A percentile compares a stretch with the other conserved stretches of the same genome.
Evolutionary conservation across 2,888 invertebrate genomes (phyloP).

Genomic region (Ichneumoninae sp.): DNA sequence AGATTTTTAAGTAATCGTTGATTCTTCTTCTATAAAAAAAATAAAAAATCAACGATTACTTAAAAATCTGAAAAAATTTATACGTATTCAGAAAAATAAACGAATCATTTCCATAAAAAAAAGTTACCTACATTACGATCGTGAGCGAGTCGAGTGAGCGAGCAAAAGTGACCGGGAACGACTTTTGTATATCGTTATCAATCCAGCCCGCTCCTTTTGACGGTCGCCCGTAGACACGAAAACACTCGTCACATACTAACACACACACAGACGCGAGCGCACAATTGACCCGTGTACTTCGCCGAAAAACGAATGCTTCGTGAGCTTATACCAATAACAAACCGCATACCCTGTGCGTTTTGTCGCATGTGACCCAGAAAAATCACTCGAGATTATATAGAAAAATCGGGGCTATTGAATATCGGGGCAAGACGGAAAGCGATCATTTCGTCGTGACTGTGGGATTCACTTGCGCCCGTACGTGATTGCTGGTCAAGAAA

Average conservation of each 20-base stretch:
- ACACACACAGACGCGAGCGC: neutral
- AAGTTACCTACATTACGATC: neutral
- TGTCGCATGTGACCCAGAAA: constrained; percentile 3
- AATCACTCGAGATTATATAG: neutral
- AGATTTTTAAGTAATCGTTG: too few relatives aligned
- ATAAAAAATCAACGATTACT: too few relatives aligned
- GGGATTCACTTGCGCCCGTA: constrained; percentile 1
- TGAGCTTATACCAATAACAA: constrained; percentile 1
- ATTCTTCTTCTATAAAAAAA: too few relatives aligned
- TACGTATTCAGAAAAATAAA: too few relatives aligned
- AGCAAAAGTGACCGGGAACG: neutral
- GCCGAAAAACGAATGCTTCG: neutral
- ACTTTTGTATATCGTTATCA: constrained; percentile 23
- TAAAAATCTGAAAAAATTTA: too few relatives aligned
- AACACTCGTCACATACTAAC: neutral
- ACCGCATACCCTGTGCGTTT: neutral
- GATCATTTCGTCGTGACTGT: constrained; percentile 20
- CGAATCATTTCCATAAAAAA: too few relatives aligned
- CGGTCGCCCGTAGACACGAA: neutral
- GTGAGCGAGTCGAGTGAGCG: neutral
- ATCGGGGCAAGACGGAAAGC: neutral
- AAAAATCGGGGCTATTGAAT: constrained; percentile 1
- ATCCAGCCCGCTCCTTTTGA: neutral
- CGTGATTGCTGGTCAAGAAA: constrained; percentile 11
- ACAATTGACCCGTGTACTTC: neutral